Conservation (phyloP, 2,797 vertebrate species). For the Macroramphosus scolopax region DNA sequence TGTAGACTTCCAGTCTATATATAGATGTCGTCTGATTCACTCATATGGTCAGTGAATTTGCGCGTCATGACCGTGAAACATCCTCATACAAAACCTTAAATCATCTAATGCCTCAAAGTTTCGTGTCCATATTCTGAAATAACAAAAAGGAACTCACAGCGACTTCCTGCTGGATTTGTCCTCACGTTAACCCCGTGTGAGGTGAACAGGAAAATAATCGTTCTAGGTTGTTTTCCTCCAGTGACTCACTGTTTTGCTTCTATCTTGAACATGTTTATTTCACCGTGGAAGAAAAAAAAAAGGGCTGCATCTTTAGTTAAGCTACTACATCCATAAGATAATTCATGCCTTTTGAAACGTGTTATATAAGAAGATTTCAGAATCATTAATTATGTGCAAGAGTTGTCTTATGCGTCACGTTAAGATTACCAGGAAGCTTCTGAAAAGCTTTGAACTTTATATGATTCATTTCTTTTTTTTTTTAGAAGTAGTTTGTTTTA, state of each 20-base stretch:
- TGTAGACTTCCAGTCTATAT: no score
- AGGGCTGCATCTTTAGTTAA: constrained; percentile 1
- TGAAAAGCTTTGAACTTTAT: background rate
- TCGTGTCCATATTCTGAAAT: constrained; percentile 11
- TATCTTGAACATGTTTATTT: no score
- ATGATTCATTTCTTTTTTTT: constrained; percentile 5
- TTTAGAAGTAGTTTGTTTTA: background rate
- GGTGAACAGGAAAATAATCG: constrained; percentile 20
- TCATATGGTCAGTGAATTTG: no score
- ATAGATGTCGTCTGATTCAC: no score
- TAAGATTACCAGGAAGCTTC: background rate
- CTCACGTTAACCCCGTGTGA: constrained; percentile 23
- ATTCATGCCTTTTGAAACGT: constrained; percentile 10
- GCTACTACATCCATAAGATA: constrained; percentile 4
- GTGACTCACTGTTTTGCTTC: constrained; percentile 17
- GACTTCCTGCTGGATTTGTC: constrained; percentile 35
- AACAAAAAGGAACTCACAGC: constrained; percentile 20
- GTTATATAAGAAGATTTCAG: constrained; percentile 8
- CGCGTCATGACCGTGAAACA: no score
- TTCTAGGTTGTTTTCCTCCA: constrained; percentile 9
- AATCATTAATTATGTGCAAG: background rate
- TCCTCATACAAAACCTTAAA: constrained; percentile 39
- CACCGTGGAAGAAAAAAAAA: no score
- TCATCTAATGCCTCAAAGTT: constrained; percentile 29
- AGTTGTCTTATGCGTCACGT: no score